Percentiles rank a stretch among this genome's conserved stretches.
Evolutionary conservation across 1,140 invertebrate species (phyloP).

Genomic region (Scaptomyza montana): DNA sequence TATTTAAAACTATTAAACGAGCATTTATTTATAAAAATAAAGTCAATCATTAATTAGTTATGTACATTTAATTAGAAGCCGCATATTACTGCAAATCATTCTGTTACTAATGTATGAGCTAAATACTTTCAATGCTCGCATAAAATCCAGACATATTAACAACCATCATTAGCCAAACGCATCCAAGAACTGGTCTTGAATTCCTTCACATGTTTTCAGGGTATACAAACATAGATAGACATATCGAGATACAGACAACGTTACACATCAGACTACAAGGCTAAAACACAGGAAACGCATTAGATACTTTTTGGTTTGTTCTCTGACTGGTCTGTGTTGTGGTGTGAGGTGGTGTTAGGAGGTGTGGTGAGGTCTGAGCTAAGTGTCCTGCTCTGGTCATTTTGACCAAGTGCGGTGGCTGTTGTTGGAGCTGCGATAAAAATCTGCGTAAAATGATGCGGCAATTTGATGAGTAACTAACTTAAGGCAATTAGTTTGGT

Average conservation of each 20-base stretch:
- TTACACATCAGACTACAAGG: conserved; percentile 62
- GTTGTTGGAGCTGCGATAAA: conserved; percentile 60
- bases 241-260: conserved; percentile 36
- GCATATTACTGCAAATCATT: too few species aligned
- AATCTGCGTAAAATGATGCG: conserved; percentile 79
- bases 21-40: too few species aligned
- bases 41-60: too few species aligned
- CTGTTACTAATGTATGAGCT: too few species aligned
- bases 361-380: conserved; percentile 2
- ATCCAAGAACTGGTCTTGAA: not conserved
- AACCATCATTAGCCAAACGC: not conserved
- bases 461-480: conserved; percentile 80
- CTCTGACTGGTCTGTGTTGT: conserved; percentile 6
- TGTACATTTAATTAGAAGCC: too few species aligned
- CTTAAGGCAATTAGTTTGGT: conserved; percentile 74
- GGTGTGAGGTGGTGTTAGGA: conserved; percentile 14
- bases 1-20: too few species aligned
- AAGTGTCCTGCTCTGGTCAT: conserved; percentile 15
- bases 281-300: conserved; percentile 77
- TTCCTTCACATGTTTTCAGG: conserved; percentile 5
- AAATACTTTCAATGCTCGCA: not conserved
- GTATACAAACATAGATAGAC: conserved; percentile 60
- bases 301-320: conserved; percentile 59
- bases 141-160: not conserved
- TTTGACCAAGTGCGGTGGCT: conserved; percentile 12